Base-by-base conservation (phyloP, 1,140 invertebrate species). In the Eciton burchellii region DNA sequence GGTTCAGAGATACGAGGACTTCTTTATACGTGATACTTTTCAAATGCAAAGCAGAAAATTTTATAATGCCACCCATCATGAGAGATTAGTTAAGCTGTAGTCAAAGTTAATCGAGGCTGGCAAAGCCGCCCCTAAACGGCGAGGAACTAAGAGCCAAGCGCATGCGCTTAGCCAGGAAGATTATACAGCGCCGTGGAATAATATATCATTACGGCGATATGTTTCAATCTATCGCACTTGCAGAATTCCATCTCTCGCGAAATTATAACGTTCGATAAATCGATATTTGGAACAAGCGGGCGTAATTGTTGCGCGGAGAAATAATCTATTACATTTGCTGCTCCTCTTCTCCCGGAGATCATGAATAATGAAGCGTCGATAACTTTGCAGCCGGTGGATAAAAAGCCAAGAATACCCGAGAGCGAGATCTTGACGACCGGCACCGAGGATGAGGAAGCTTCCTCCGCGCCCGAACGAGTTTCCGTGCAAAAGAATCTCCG, bases 401-500 rank as follows among this genome's bases (percentile, higher is more conserved):
- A 93, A 79, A 93, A 94, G 79, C 88, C 90, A 35, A 90, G 92
- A 76, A 93, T 93, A 90, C 93, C 92, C n/a, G 92, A 93, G 68
- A 93, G 92, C 82, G 92, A 93, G 87, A 93, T 93, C 82, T 83
- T 93, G 76, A 94, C 92, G 62, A 93, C 95, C 68, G 86, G 93
- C 89, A 84, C 94, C 84, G 88, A 95, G 90, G 93, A 94, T 84
- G 93, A 94, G 74, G 93, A 92, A 83, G 91, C 89, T 63, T 93
- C 91, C 63, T 92, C 92, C 26, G 91, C 91, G 21, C 93, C 93
- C 35, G 93, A 94, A 86, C 87, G 92, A 74, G 89, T 89, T 43
- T 93, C 91, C 19, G 92, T 92, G 45, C 92, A 94, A 86, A 97
- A 97, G 88, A 97, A 95, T 92, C 94, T 97, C 5, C 95, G 97